Conservation (phyloP, 2,113 vertebrate species). For the Menura novaehollandiae region DNA sequence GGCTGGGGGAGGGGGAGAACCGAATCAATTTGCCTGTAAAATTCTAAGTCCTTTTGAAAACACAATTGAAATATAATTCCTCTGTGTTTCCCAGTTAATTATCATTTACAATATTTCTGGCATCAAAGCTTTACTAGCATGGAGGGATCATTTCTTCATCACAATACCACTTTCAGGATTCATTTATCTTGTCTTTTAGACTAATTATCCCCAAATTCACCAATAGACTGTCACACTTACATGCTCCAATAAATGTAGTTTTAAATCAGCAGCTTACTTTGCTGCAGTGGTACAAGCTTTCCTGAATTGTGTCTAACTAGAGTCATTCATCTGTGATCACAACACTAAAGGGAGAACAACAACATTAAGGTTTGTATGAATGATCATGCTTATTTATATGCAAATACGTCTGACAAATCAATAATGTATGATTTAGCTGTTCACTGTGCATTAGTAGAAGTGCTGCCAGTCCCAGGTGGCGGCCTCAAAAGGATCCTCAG, state of each 20-base stretch:
- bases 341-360: constrained; percentile 76
- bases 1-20: constrained; percentile 67
- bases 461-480: constrained; percentile 60
- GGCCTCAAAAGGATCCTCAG: constrained; percentile 33
- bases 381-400: constrained; percentile 86
- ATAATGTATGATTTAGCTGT: constrained; percentile 83
- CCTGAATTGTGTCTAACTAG: constrained; percentile 80
- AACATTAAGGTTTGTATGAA: constrained; percentile 73
- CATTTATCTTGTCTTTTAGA: constrained; percentile 96
- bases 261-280: constrained; percentile 80
- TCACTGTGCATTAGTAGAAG: constrained; percentile 62
- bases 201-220: constrained; percentile 85
- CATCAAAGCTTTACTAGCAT: constrained; percentile 78
- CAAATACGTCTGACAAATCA: constrained; percentile 84
- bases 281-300: constrained; percentile 63
- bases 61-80: constrained; percentile 76
- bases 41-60: constrained; percentile 79
- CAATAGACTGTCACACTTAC: constrained; percentile 86
- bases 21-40: constrained; percentile 86
- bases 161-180: constrained; percentile 89
- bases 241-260: constrained; percentile 86
- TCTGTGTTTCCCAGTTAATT: constrained; percentile 85
- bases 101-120: constrained; percentile 91
- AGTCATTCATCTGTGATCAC: constrained; percentile 81
- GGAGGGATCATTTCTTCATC: constrained; percentile 80